Conservation (phyloP, 2,797 vertebrate genomes). For the Cygnus olor region DNA sequence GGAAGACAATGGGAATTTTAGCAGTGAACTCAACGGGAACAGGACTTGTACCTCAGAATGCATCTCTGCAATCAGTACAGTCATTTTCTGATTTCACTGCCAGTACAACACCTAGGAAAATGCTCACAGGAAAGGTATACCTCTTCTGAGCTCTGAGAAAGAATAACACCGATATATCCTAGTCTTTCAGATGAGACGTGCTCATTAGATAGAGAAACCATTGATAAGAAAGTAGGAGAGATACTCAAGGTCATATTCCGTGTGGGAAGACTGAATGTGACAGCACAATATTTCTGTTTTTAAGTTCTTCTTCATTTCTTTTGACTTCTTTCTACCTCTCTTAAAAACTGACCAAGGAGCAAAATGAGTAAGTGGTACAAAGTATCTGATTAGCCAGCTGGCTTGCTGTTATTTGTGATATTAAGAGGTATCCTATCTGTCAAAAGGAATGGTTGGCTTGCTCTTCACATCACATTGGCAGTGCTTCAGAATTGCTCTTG, state of each 20-base stretch:
- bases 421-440: background rate
- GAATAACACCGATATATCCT: background rate
- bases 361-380: background rate
- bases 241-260: background rate
- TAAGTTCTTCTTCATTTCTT: background rate
- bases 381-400: background rate
- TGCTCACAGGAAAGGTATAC: background rate
- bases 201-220: background rate
- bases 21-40: background rate
- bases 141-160: constrained; percentile 6
- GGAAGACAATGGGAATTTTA: background rate
- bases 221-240: constrained; percentile 21
- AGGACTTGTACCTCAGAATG: constrained; percentile 17
- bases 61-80: background rate
- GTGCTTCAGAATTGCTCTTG: background rate
- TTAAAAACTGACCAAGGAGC: background rate
- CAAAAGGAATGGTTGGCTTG: background rate
- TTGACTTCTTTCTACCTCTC: background rate
- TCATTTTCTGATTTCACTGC: constrained; percentile 40
- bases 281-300: constrained; percentile 11
- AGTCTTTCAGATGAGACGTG: background rate
- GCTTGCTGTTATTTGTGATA: background rate
- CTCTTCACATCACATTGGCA: background rate
- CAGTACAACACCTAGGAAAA: constrained; percentile 30
- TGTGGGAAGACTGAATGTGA: constrained; percentile 4